A percentile compares a stretch with the other conserved stretches of the same genome.
Evolutionary conservation across 2,113 vertebrate genomes (phyloP).

Genomic region (Zootoca vivipara): DNA sequence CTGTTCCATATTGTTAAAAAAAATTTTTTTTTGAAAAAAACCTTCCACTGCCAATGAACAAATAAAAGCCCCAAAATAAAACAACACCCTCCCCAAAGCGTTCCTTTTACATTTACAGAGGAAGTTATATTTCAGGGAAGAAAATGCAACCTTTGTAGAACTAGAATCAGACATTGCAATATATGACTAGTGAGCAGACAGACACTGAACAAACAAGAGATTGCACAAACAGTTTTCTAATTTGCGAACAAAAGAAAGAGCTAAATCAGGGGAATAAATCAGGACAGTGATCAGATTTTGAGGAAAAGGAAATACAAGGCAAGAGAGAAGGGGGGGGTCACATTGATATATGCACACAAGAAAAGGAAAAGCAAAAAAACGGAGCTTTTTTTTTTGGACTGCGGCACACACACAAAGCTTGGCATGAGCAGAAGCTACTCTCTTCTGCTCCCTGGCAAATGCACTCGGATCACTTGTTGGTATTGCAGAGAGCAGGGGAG

Average conservation of each 20-base stretch:
- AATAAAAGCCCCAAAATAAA: not conserved
- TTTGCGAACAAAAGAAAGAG: constrained; percentile 55
- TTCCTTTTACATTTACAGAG: constrained; percentile 30
- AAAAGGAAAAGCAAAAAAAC: not conserved
- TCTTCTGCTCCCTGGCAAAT: not conserved
- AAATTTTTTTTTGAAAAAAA: constrained; percentile 57
- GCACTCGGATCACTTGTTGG: not conserved
- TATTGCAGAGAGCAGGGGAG: not conserved
- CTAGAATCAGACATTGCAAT: constrained; percentile 63
- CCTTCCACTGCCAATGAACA: constrained; percentile 57
- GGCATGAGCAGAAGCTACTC: not conserved
- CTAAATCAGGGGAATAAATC: constrained; percentile 51
- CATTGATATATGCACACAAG: constrained; percentile 34
- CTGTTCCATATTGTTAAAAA: constrained; percentile 46
- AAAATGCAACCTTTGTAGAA: constrained; percentile 56
- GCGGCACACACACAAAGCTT: not conserved
- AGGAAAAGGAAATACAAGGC: constrained; percentile 60
- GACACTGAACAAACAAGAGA: constrained; percentile 61
- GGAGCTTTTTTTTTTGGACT: not conserved
- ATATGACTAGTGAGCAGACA: constrained; percentile 64
- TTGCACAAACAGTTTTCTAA: constrained; percentile 58
- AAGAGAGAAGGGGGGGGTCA: constrained; percentile 34
- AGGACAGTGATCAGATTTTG: constrained; percentile 58
- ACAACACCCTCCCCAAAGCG: constrained; percentile 42
- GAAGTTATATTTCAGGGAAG: constrained; percentile 36